phyloP scores from a whole-genome alignment of 64 coral and sea anemone genomes.

The Porites australiensis region DNA sequence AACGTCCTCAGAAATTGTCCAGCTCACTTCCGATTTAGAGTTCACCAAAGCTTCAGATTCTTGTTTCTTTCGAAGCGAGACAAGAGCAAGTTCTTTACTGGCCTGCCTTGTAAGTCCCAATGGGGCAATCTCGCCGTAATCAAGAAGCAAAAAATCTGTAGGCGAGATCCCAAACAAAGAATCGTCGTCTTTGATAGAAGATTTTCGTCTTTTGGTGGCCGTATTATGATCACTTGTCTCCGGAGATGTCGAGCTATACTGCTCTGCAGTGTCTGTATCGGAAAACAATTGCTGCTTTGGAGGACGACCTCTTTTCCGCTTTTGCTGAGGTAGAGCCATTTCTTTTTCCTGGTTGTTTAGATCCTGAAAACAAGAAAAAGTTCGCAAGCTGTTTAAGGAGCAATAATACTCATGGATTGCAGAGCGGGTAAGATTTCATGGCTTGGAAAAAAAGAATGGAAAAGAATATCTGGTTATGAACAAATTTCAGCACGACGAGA shows the following conservation, averaged over 20 bases:
- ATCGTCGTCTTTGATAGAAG: background rate
- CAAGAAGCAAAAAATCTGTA: background rate
- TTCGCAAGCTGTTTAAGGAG: background rate
- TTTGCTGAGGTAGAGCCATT: background rate
- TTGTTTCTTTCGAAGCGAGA: conserved; percentile 37
- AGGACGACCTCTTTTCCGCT: conserved; percentile 26
- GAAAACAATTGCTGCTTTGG: background rate
- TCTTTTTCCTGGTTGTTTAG: background rate
- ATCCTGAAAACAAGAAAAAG: conserved; percentile 1
- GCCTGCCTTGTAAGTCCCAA: conserved; percentile 65
- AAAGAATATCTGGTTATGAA: too few species aligned
- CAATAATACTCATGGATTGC: background rate
- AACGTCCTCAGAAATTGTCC: background rate
- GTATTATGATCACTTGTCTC: background rate
- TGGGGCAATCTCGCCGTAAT: conserved; percentile 29
- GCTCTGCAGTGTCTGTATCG: background rate
- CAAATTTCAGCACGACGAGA: too few species aligned
- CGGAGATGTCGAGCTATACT: background rate
- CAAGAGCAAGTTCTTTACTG: conserved; percentile 64
- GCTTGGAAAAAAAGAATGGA: too few species aligned
- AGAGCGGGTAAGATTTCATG: too few species aligned
- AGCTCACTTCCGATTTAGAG: background rate
- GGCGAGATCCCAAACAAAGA: background rate
- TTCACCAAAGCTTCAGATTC: background rate
- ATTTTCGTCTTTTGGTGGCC: background rate